Base-by-base conservation (phyloP, 1,140 invertebrate genomes). In the Nomia melanderi region DNA sequence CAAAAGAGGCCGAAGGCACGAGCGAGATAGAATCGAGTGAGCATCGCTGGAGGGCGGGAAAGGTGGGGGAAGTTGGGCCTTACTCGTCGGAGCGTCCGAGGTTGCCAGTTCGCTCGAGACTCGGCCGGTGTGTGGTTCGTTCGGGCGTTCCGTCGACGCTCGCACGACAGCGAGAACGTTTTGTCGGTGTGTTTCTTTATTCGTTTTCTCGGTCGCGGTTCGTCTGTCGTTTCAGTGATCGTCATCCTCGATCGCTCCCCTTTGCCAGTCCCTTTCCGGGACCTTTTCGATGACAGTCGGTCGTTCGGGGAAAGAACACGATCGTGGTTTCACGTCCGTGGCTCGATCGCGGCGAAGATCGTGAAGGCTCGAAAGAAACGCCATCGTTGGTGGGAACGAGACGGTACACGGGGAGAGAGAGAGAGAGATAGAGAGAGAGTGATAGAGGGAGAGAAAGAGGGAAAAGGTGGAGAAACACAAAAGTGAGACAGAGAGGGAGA, bases 81-180 rank as follows among this genome's bases (percentile, higher is more conserved):
- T 86, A 83, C 70, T 27, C n/a, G 66, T 83, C 31, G 71, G 57
- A 65, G 29, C 29, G 62, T 65, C 62, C 71, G 71, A 66, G 72
- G 84, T 86, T 86, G 84, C 84, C 84, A 86, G 83, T 86, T 85
- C 47, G 79, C 57, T 80, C 31, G 64, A 31, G 64, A 65, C 77
- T 74, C 44, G 65, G 67, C 67, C 39, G 63, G 79, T 73, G 83
- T 36, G 67, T 36, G 23, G 23, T 39, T 44, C 36, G 56, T 77
- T 77, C 20, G 50, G 1, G 31, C 36, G 53, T 67, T 67, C 31
- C 12, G 65, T 73, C 56, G 79, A 83, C 60, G 60, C 29, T 79
- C 57, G 63, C 23, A 69, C 29, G 64, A 47, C 25, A 39, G 31
- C 36, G 39, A 33, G 33, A 31, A 54, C 64, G 62, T 54, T n/a